Evolutionary conservation across 2,888 invertebrate genomes (phyloP), one percentile per base, ranked within the genome.

Genomic region (Euzetes globulus): DNA sequence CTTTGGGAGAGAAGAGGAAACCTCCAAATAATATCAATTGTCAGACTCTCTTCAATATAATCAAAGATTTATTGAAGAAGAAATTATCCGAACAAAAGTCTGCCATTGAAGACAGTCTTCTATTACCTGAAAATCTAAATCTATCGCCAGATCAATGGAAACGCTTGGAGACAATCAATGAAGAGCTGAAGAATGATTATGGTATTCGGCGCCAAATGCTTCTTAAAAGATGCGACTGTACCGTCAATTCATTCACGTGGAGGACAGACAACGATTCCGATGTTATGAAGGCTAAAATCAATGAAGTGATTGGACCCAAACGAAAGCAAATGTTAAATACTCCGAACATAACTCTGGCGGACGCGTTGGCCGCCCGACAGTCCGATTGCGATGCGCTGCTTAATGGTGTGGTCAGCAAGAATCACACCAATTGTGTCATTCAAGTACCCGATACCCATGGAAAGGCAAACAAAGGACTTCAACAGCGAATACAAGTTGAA

Each of bases 161-260:
- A 63, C 84, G 87, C 37, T 81, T 98, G 1, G 87, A 89, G 72
- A 84, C 85, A 7, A 83, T 89, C 0, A 90, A 91, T 80, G 84
- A 86, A 0, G 89, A 91, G 77, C 86, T 97, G 81, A 87, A 88
- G 73, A 86, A 88, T 17, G 97, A 98, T 80, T 98, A 94, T 81
- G 86, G 87, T 78, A 85, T 91, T 76, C 85, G 97, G 71, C 85
- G 94, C 75, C 90, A 94, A 81, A 92, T 94, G 85, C 86, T 98
- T 77, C 84, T 97, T 7, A 94, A 94, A 72, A 86, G 98, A 71
- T 84, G 98, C 47, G 97, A 98, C 82, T 95, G 96, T 76, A 99
- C 98, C 0, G 88, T 98, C 80, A 93, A 95, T 83, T 97, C 97
- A 73, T 99, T 98, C 83, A 89, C 82, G 77, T 86, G 86, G 86